These are phyloP conservation scores for Diarsia brunnea DNA, from an alignment of 2,888 invertebrate genomes.

Conservation along the genomic window DNA sequence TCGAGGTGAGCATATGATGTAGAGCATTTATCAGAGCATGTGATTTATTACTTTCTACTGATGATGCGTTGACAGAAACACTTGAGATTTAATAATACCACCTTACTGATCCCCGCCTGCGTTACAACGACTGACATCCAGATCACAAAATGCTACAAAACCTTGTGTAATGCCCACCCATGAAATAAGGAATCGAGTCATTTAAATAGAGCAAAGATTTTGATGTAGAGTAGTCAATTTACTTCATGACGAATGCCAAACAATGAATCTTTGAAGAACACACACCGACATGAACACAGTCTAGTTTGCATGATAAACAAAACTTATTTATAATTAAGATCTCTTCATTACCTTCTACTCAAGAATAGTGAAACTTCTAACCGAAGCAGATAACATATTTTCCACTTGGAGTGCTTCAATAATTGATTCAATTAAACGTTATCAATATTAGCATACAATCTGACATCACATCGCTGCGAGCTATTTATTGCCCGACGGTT, in stretches of 20 bases:
- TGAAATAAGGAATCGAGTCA: not conserved
- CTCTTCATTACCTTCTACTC: not conserved
- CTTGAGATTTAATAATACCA: not conserved
- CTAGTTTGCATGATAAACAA: slow-evolving; percentile 4
- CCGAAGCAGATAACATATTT: slow-evolving; percentile 44
- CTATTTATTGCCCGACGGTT: slow-evolving; percentile 32
- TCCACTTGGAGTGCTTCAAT: slow-evolving; percentile 36
- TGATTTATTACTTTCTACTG: not conserved
- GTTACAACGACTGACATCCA: not conserved
- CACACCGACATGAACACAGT: not conserved
- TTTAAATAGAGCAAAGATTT: not conserved
- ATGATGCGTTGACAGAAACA: not conserved
- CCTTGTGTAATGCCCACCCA: not conserved
- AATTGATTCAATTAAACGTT: slow-evolving; percentile 62
- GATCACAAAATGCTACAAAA: too few species aligned
- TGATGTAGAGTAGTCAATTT: too few species aligned
- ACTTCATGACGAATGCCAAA: not conserved
- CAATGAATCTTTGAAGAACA: too few species aligned
- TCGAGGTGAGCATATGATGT: slow-evolving; percentile 74
- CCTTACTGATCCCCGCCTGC: too few species aligned
- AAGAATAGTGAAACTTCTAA: slow-evolving; percentile 43
- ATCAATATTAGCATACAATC: slow-evolving; percentile 58
- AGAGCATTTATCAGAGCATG: not conserved
- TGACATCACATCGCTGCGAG: slow-evolving; percentile 36
- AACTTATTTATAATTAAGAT: not conserved